Evolutionary conservation across 2,113 vertebrate species (phyloP).

Genomic region (Deroptyus accipitrinus): DNA sequence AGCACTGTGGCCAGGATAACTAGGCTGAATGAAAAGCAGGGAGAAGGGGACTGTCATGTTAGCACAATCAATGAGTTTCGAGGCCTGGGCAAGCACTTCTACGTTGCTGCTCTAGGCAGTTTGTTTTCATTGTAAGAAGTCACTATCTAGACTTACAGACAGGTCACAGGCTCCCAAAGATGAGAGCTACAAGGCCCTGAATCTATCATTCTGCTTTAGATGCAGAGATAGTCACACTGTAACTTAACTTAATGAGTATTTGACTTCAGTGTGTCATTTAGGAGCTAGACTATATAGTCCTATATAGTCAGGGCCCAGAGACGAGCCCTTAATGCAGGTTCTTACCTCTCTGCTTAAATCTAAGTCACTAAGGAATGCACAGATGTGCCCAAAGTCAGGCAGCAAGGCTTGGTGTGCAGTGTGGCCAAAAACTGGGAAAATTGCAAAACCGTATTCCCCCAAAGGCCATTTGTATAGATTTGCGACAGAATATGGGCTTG

Average conservation of each 20-base stretch:
- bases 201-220: neutral
- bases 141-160: neutral
- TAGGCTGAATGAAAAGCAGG: neutral
- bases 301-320: neutral
- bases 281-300: neutral
- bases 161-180: neutral
- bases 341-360: neutral
- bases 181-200: neutral
- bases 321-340: neutral
- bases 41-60: neutral
- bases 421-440: neutral
- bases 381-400: neutral
- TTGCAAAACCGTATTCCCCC: neutral
- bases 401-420: neutral
- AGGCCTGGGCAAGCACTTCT: neutral
- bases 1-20: neutral
- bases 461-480: neutral
- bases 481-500: neutral
- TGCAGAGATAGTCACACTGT: neutral
- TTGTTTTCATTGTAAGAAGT: neutral
- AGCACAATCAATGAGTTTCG: neutral
- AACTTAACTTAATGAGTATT: neutral
- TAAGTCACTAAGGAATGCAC: fast-evolving
- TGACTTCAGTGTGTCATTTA: neutral
- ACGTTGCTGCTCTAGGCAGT: neutral